Evolutionary conservation across 1,140 invertebrate species (phyloP).

Genomic region (Rhagoletis pomonella): DNA sequence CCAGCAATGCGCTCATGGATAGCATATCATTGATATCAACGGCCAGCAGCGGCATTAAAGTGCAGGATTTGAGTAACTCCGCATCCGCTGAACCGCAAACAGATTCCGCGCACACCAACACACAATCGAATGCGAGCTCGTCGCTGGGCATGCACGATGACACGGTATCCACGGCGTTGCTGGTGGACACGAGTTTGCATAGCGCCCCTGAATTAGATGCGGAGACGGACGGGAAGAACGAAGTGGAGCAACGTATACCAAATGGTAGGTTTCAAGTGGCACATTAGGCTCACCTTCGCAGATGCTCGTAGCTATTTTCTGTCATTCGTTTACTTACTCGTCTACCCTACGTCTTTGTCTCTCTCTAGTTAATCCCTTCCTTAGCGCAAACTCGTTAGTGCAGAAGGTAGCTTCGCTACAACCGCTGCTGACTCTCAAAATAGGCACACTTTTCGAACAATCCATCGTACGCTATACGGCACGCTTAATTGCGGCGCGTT

Average conservation of each 20-base stretch:
- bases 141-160: constrained; percentile 57
- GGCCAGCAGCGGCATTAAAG: constrained; percentile 61
- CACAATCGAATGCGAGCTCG: constrained; percentile 23
- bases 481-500: constrained; percentile 74
- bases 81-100: background rate
- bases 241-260: constrained; percentile 59
- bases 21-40: constrained; percentile 68
- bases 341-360: background rate
- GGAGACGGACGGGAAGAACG: constrained; percentile 54
- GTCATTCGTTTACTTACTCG: background rate
- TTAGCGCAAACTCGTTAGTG: constrained; percentile 63
- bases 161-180: constrained; percentile 67
- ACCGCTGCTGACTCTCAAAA: constrained; percentile 65
- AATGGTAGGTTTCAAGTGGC: constrained; percentile 62
- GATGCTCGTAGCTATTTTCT: background rate
- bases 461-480: constrained; percentile 67
- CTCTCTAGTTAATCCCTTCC: constrained; percentile 68
- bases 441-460: constrained; percentile 71
- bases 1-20: constrained; percentile 22
- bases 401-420: constrained; percentile 61
- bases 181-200: constrained; percentile 57
- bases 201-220: constrained; percentile 37
- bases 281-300: too few relatives aligned
- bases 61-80: constrained; percentile 8
- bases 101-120: constrained; percentile 14